Base-by-base conservation (phyloP, 2,888 invertebrate species). In the Malacosoma neustria region DNA sequence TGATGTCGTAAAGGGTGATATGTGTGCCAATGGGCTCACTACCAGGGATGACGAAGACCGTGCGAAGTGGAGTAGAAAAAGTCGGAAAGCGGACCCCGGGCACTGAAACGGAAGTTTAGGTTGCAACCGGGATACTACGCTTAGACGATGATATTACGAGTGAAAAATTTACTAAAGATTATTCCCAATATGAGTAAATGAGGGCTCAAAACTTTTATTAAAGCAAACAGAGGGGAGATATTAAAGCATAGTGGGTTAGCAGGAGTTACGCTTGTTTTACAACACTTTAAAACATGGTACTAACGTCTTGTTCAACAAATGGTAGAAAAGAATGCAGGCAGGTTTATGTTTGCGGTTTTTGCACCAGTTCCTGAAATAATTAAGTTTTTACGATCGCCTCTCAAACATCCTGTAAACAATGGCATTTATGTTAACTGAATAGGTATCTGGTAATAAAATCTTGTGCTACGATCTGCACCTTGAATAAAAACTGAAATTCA, bases 221-320 rank as follows among this genome's bases (percentile, higher is more conserved):
- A 5, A 22, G n/a, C 22, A 22, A 22, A 22, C 64, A 63, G 62
- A 63, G 61, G 55, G 54, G 56, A 58, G 56, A 61, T 57, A 57
- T 54, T 49, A 51, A 48, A 46, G 55, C 54, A 42, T 50, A 47
- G 49, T 48, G 50, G 49, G 54, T 51, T 58, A 58, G 52, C 61
- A 48, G 51, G 42, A 57, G 71, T 69, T 69, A 72, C 71, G 70
- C 60, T 73, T 70, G 71, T 80, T 84, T 84, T 84, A 84, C 81
- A 84, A 77, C 81, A 81, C 74, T 80, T 81, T 76, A 68, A 79
- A 81, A 80, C 74, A 72, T 72, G 75, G 69, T 70, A 74, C 70
- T 82, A 73, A 73, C 72, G 63, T 62, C 62, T 73, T 66, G 71
- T 61, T 62, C 56, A 57, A 54, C 47, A 49, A 49, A 48, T 49